Evolutionary conservation across 2,888 invertebrate genomes (phyloP), one percentile per base, ranked within the genome.

Genomic region (Drosophila mettleri): DNA sequence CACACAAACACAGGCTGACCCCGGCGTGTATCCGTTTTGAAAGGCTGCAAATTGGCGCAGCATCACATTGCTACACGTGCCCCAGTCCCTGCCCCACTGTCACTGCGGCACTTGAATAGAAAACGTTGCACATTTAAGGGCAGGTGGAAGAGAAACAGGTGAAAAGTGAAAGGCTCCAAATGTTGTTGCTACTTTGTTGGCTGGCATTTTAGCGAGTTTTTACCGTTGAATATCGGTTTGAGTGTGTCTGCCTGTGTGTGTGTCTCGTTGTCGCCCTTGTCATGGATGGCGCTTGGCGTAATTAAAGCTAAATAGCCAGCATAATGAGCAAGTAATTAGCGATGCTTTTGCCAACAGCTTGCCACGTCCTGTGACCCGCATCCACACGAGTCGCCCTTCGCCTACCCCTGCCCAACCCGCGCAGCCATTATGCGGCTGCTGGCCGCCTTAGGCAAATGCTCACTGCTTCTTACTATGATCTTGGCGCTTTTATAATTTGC

Each of bases 261-360:
- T 43, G 51, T 69, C 76, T 71, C 76, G 67, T 68, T 80, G 74
- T 80, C 74, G 78, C 74, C 69, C 78, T 82, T 78, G 86, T 78
- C 86, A 59, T 75, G 81, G 71, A 74, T 77, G 81, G 77, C 74
- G 80, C 81, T 87, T 84, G 80, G 73, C 80, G 86, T 89, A 89
- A 86, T 86, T 86, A 86, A 89, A 86, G 71, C 89, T 88, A 86
- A 86, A 86, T 89, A 86, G 86, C 86, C 89, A 75, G 86, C 86
- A 86, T 86, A 86, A 86, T 86, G 89, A 89, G 89, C 88, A 86
- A 89, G 89, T 86, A 86, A 86, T 86, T 86, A 86, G 86, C 86
- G 71, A 62, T 80, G 89, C 83, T 86, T 83, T 75, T 68, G 72
- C 84, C 64, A 68, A 62, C 71, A 74, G 78, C 71, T 80, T 86